Base-by-base conservation (phyloP, 1,140 invertebrate genomes). In the Aphaenogaster rudis region DNA sequence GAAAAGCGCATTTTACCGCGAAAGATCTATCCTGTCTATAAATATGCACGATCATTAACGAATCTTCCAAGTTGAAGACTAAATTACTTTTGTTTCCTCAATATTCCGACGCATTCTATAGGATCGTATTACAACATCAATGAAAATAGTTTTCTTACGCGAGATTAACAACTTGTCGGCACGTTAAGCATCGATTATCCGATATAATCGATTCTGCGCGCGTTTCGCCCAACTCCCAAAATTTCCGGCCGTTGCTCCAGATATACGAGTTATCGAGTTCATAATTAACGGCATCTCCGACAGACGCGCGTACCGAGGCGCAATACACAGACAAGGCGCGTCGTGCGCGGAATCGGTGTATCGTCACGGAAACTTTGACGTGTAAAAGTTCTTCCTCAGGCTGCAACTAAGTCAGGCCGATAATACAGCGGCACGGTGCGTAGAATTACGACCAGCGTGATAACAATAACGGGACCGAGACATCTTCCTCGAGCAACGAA, bases 241-340 rank as follows among this genome's bases (percentile, higher is more conserved):
- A 84, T 84, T 84, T 84, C 80, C 54, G 42, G 42, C 21, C 52
- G 52, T 76, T 84, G 80, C 80, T 61, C 80, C 80, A 84, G 57
- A 76, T 84, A 84, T 84, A 74, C 69, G 45, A 84, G 80, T 84
- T 84, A 84, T 84, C 42, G 57, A 76, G 69, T 84, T 84, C 69
- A 84, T 84, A 84, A 84, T 84, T 84, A 84, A 84, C 69, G 67
- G 69, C 80, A 28, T 50, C 54, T 42, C 9, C 80, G 69, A 63
- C 69, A 76, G 33, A 54, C 54, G 28, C 21, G 80, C 54, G 57
- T 61, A 61, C 45, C 42, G 33, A 50, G n/a, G 42, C 8, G 67
- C 69, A 33, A 57, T 36, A 81, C 64, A 69, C 33, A 57, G 36
- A 42, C 69, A 21, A 39, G 57, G 42, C 45, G 52, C 80, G 67